Percentiles rank a stretch among this genome's conserved stretches.
Evolutionary conservation across 1,140 invertebrate species (phyloP).

Genomic region (Apis cerana): DNA sequence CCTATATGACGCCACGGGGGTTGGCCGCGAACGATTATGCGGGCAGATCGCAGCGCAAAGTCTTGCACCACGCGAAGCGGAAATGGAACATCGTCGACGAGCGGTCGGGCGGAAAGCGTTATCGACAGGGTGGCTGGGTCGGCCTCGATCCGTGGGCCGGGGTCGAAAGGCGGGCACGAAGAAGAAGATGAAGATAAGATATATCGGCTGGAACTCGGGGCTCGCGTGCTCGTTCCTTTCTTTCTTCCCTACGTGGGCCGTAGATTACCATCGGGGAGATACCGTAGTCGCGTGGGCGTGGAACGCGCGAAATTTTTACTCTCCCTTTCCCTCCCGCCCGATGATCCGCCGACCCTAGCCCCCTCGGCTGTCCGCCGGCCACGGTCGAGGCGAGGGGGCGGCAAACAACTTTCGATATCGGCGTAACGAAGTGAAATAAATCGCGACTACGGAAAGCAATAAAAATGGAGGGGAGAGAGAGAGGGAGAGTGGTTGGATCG

Average conservation of each 20-base stretch:
- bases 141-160: conserved; percentile 38
- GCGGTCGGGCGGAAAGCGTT: conserved; percentile 58
- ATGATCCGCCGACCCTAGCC: conserved; percentile 2
- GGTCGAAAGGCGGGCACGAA: conserved; percentile 17
- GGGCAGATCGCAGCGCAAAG: conserved; percentile 29
- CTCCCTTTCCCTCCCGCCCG: not conserved
- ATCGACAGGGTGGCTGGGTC: conserved; percentile 52
- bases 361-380: not conserved
- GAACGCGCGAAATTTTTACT: conserved; percentile 52
- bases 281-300: conserved; percentile 49
- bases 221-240: not conserved
- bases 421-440: conserved; percentile 66
- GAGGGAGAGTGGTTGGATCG: conserved; percentile 41
- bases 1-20: not conserved
- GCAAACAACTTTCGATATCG: conserved; percentile 58
- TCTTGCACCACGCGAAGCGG: conserved; percentile 58
- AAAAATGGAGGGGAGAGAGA: conserved; percentile 49
- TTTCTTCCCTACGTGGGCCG: not conserved
- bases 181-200: conserved; percentile 59
- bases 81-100: conserved; percentile 70
- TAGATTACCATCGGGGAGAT: conserved; percentile 55
- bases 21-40: conserved; percentile 20
- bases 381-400: conserved; percentile 34
- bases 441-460: conserved; percentile 54
- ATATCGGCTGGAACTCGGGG: conserved; percentile 5